These are phyloP conservation scores for Xenentodon cancila DNA, from an alignment of 2,797 vertebrate genomes.

Conservation along the genomic window DNA sequence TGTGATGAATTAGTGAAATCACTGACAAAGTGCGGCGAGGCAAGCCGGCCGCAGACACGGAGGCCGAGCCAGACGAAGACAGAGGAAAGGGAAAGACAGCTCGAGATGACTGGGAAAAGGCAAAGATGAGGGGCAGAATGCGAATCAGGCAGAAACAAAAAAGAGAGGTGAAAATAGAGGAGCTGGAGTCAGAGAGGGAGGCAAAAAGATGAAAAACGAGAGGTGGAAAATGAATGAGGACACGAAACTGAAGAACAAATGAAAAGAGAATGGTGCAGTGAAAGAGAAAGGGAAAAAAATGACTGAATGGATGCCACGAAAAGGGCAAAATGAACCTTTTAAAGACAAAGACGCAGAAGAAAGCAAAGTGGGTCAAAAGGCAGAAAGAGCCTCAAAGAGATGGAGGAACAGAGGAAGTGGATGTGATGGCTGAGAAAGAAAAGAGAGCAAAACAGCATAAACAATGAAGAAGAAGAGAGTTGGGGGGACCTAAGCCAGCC, in stretches of 20 bases:
- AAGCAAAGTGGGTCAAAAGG: conserved; percentile 36
- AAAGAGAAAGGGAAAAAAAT: conserved; percentile 10
- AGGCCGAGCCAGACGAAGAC: conserved; percentile 21
- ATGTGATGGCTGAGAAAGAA: conserved; percentile 59
- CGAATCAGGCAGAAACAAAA: conserved; percentile 15
- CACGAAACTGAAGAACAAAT: conserved; percentile 6
- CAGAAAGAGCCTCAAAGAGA: conserved; percentile 15
- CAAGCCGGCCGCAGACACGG: conserved; percentile 19
- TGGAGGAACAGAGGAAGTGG: conserved; percentile 33
- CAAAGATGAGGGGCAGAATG: conserved; percentile 24
- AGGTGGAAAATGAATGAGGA: conserved; percentile 39
- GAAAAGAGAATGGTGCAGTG: conserved; percentile 4
- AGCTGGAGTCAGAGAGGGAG: conserved; percentile 10
- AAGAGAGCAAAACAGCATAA: conserved; percentile 36
- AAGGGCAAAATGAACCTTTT: conserved; percentile 2
- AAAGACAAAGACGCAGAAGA: not conserved
- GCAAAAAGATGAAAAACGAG: conserved; percentile 26
- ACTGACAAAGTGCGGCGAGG: conserved; percentile 57
- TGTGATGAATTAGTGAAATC: conserved; percentile 69
- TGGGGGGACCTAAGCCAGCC: conserved; percentile 34
- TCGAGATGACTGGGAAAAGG: conserved; percentile 27
- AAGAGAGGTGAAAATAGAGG: conserved; percentile 1
- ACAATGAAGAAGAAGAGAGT: conserved; percentile 51
- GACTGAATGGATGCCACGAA: conserved; percentile 27
- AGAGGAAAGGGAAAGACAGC: conserved; percentile 18